These are phyloP conservation scores for Papilio helenus DNA, from an alignment of 1,140 invertebrate species.

Conservation along the genomic window DNA sequence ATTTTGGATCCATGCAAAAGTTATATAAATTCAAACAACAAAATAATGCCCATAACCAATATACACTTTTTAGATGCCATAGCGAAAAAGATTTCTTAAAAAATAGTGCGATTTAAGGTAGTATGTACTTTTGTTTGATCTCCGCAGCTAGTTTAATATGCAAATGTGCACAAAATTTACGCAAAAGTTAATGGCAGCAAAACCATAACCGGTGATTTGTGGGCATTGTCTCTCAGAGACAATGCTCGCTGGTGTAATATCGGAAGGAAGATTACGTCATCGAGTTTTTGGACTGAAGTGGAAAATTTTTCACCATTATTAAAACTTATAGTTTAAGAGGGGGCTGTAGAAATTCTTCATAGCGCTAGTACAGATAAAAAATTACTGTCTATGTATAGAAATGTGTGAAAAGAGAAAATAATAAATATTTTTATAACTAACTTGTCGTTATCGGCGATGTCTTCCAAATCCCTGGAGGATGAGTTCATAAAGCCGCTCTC, in stretches of 20 bases:
- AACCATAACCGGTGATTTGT: constrained; percentile 51
- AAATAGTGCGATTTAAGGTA: too few species aligned
- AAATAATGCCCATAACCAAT: too few species aligned
- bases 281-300: constrained; percentile 47
- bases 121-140: too few species aligned
- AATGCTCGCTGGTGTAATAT: constrained; percentile 54
- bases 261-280: constrained; percentile 59
- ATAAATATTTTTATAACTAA: too few species aligned
- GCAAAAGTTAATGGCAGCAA: constrained; percentile 46
- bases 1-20: too few species aligned
- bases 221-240: constrained; percentile 64
- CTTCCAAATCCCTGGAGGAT: constrained; percentile 86
- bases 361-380: too few species aligned
- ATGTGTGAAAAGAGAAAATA: too few species aligned
- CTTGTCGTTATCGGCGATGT: constrained; percentile 81
- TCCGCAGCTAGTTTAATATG: not conserved
- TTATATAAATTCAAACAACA: too few species aligned
- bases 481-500: constrained; percentile 54
- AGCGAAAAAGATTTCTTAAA: too few species aligned
- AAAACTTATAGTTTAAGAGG: not conserved
- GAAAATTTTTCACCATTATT: not conserved
- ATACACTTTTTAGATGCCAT: too few species aligned
- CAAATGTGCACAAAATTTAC: constrained; percentile 1
- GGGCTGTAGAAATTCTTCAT: too few species aligned
- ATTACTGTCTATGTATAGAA: too few species aligned